Evolutionary conservation across 2,113 vertebrate species (phyloP).

Genomic region (Bostrychus sinensis): DNA sequence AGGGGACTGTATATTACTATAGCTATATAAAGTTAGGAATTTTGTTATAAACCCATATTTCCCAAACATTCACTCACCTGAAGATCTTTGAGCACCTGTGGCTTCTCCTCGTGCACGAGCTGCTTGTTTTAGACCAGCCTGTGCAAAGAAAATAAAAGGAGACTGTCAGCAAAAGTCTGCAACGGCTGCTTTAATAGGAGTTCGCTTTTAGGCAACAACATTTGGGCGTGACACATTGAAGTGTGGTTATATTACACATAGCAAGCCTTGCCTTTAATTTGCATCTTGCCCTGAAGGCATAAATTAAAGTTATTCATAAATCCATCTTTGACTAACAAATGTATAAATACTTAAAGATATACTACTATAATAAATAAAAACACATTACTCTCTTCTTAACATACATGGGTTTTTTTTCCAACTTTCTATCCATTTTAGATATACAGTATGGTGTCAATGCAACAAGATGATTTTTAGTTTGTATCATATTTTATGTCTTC

Average conservation of each 20-base stretch:
- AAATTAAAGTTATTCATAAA: slow-evolving; percentile 33
- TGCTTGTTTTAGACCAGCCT: slow-evolving; percentile 72
- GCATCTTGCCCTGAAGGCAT: slow-evolving; percentile 47
- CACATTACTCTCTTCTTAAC: no score
- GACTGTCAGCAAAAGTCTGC: slow-evolving; percentile 27
- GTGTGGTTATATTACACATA: slow-evolving; percentile 58
- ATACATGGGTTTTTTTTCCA: no score
- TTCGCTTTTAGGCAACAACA: slow-evolving; percentile 34
- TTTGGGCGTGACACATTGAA: slow-evolving; percentile 49
- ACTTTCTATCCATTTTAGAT: no score
- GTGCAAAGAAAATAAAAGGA: slow-evolving; percentile 43
- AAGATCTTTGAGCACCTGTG: slow-evolving; percentile 44
- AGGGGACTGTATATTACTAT: no score
- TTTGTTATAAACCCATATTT: no score
- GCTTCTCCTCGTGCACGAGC: slow-evolving; percentile 51
- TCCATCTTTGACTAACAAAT: slow-evolving; percentile 6
- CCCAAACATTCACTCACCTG: slow-evolving; percentile 62
- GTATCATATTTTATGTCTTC: background rate
- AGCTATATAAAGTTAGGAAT: no score
- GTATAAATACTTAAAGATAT: background rate
- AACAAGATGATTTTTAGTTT: background rate
- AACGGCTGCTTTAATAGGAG: slow-evolving; percentile 19
- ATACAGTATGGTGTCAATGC: no score
- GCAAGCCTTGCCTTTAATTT: slow-evolving; percentile 48
- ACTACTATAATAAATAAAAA: no score